phyloP scores from a whole-genome alignment of 1,140 invertebrate species.

The Drosophila punjabiensis region DNA sequence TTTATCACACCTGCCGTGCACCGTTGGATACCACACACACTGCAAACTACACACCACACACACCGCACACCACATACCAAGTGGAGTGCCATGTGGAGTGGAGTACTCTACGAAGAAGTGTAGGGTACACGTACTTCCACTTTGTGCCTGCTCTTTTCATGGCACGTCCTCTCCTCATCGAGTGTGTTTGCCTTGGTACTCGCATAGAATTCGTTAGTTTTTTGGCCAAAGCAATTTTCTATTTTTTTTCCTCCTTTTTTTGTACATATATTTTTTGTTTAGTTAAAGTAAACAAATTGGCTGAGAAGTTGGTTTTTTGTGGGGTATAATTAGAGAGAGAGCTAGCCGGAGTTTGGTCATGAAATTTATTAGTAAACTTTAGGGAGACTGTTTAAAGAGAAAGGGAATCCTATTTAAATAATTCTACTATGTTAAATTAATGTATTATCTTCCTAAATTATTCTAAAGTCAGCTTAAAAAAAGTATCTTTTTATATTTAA shows the following conservation, averaged over 20 bases:
- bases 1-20: constrained; percentile 77
- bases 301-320: neutral
- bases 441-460: too few relatives aligned
- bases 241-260: constrained; percentile 4
- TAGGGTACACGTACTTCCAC: constrained; percentile 44
- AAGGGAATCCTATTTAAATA: too few relatives aligned
- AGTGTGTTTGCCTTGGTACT: constrained; percentile 51
- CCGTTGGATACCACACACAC: constrained; percentile 58
- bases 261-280: neutral
- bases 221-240: constrained; percentile 6
- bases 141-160: constrained; percentile 49
- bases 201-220: constrained; percentile 56
- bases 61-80: constrained; percentile 21
- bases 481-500: too few relatives aligned
- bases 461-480: too few relatives aligned
- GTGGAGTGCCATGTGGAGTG: constrained; percentile 20
- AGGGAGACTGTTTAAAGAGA: too few relatives aligned
- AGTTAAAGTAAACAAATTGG: constrained; percentile 5
- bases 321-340: neutral
- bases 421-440: too few relatives aligned
- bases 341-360: neutral
- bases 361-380: too few relatives aligned
- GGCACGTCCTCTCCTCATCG: constrained; percentile 55
- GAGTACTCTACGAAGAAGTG: constrained; percentile 29
- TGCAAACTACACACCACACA: constrained; percentile 8